phyloP scores from a whole-genome alignment of 2,113 vertebrate species.

The Rhinolophus ferrumequinum region DNA sequence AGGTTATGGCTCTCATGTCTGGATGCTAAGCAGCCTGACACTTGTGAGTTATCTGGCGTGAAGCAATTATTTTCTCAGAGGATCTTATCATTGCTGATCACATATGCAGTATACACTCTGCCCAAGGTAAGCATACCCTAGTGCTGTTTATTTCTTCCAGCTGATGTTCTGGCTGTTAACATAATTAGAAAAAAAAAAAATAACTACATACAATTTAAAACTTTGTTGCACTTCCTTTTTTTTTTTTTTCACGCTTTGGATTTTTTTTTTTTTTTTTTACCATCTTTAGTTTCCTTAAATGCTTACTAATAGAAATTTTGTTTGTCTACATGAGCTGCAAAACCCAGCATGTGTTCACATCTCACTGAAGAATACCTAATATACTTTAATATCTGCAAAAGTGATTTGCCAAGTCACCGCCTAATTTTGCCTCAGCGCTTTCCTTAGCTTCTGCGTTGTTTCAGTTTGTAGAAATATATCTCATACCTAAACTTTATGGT shows the following conservation, averaged over 20 bases:
- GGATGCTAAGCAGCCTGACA: neutral
- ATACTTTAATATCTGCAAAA: neutral
- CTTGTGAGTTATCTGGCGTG: neutral
- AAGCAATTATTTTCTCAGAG: conserved; percentile 47
- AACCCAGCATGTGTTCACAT: neutral
- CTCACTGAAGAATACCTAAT: neutral
- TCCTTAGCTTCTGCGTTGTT: neutral
- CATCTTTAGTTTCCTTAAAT: conserved; percentile 14
- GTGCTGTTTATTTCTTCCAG: neutral
- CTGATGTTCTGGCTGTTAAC: neutral
- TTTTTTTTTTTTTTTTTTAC: neutral
- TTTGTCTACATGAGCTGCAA: conserved; percentile 15
- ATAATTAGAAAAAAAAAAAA: neutral
- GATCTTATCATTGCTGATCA: neutral
- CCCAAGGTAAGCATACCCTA: neutral
- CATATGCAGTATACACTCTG: neutral
- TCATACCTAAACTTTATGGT: neutral
- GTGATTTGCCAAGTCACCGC: neutral
- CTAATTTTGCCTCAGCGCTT: neutral
- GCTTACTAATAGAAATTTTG: conserved; percentile 43
- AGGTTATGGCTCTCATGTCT: conserved; percentile 25
- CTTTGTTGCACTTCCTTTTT: neutral
- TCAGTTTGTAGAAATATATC: neutral
- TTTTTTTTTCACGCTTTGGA: neutral
- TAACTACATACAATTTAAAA: neutral